A percentile compares a stretch with the other conserved stretches of the same genome.
These are phyloP conservation scores for Electrona antarctica DNA, from an alignment of 2,113 vertebrate species.

Conservation along the genomic window DNA sequence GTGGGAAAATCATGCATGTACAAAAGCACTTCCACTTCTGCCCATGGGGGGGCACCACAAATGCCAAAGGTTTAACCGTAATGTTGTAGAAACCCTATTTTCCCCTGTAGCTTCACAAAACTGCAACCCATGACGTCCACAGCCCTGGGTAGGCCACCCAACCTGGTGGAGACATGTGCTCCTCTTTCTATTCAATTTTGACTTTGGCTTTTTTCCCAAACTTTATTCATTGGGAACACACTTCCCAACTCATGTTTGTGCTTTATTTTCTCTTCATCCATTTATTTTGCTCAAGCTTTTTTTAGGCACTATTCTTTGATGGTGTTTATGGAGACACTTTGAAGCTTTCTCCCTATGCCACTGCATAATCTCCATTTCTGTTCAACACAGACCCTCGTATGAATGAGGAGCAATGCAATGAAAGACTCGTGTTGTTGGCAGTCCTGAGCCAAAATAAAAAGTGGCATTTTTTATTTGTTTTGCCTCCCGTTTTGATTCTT, in stretches of 20 bases:
- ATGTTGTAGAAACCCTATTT: too few species aligned
- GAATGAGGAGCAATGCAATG: constrained; percentile 59
- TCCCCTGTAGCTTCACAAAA: too few species aligned
- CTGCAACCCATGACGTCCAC: too few species aligned
- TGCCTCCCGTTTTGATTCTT: constrained; percentile 67
- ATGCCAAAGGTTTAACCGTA: too few species aligned
- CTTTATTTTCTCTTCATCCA: constrained; percentile 18
- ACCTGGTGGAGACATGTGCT: background rate
- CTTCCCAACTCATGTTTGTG: constrained; percentile 43
- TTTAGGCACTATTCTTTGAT: constrained; percentile 48
- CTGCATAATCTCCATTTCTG: constrained; percentile 64
- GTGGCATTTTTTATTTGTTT: constrained; percentile 78
- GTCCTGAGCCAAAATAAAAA: constrained; percentile 74
- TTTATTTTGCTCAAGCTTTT: constrained; percentile 41
- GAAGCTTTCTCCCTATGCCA: constrained; percentile 55
- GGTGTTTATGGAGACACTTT: constrained; percentile 59
- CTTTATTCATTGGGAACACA: constrained; percentile 24
- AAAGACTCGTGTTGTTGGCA: constrained; percentile 73
- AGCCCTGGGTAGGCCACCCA: too few species aligned
- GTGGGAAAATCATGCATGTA: too few species aligned
- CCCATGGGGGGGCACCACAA: too few species aligned
- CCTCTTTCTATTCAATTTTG: constrained; percentile 9
- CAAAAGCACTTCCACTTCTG: too few species aligned
- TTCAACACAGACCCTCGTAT: constrained; percentile 51
- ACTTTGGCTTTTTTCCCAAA: constrained; percentile 35